Conservation (phyloP, 2,797 vertebrate species). For the Halcyon badia region DNA sequence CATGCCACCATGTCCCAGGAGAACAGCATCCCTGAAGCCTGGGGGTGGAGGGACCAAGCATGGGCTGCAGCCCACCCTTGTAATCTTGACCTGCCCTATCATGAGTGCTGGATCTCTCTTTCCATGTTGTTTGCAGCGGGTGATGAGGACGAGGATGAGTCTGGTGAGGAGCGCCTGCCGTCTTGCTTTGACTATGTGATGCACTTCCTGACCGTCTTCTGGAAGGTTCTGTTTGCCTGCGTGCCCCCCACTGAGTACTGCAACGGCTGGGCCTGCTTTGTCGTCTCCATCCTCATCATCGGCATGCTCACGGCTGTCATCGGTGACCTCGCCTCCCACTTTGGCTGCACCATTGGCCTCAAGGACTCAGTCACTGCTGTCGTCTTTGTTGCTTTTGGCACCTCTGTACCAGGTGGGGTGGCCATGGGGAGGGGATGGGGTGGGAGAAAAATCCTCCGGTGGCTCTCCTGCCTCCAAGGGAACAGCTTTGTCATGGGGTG, state of each 20-base stretch:
- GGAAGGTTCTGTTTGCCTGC: constrained; percentile 98
- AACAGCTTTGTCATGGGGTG: neutral
- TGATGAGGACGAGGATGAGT: constrained; percentile 96
- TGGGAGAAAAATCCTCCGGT: neutral
- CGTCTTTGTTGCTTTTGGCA: constrained; percentile 95
- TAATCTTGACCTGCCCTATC: neutral
- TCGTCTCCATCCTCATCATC: constrained; percentile 92
- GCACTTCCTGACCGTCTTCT: constrained; percentile 99
- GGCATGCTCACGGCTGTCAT: constrained; percentile 95
- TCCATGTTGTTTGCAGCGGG: constrained; percentile 74
- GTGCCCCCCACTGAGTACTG: constrained; percentile 97
- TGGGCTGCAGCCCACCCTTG: fast-evolving
- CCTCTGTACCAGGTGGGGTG: constrained; percentile 93
- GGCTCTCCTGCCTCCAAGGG: neutral
- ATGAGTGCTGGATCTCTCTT: neutral
- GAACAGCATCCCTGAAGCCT: neutral
- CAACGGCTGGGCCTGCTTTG: constrained; percentile 96
- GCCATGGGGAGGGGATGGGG: fast-evolving
- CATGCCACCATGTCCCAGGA: neutral
- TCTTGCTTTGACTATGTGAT: constrained; percentile 99
- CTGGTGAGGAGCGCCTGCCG: constrained; percentile 92
- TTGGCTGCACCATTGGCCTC: constrained; percentile 97
- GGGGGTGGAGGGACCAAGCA: neutral
- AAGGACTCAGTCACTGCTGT: constrained; percentile 97
- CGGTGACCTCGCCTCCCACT: constrained; percentile 96